phyloP scores from a whole-genome alignment of 2,113 vertebrate species.

The Salminus brasiliensis region DNA sequence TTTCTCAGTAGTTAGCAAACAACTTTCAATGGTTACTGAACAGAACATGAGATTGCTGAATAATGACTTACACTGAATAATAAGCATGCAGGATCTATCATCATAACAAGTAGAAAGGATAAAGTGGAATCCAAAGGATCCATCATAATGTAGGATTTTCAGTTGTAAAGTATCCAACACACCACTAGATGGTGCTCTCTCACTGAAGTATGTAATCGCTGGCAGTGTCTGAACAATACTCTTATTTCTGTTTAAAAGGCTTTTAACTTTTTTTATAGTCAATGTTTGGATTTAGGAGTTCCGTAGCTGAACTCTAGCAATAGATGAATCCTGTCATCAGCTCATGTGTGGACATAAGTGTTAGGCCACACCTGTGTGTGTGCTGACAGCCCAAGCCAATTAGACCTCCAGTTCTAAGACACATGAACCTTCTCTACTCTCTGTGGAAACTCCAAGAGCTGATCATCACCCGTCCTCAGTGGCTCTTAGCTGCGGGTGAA shows the following conservation, averaged over 20 bases:
- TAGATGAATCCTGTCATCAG: conserved; percentile 6
- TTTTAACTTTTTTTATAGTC: conserved; percentile 70
- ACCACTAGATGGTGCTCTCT: conserved; percentile 37
- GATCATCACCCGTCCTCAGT: not conserved
- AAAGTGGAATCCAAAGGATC: too few relatives aligned
- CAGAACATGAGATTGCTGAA: too few relatives aligned
- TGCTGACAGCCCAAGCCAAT: conserved; percentile 35
- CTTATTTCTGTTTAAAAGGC: conserved; percentile 36
- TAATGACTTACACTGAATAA: too few relatives aligned
- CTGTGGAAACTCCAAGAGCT: conserved; percentile 14
- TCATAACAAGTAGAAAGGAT: too few relatives aligned
- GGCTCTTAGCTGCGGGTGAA: conserved; percentile 16
- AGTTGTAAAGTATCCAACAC: not conserved
- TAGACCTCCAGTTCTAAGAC: conserved; percentile 24
- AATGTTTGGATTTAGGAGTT: not conserved
- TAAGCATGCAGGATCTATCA: too few relatives aligned
- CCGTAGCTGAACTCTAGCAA: not conserved
- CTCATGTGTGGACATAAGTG: conserved; percentile 3
- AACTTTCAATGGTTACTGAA: too few relatives aligned
- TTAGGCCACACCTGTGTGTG: conserved; percentile 45
- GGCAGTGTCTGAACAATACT: conserved; percentile 68
- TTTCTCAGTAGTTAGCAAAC: too few relatives aligned
- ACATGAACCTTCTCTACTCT: conserved; percentile 13
- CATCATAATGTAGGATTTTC: not conserved
- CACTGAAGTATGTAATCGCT: not conserved